These are phyloP conservation scores for Hyles vespertilio DNA, from an alignment of 1,140 invertebrate species.

Conservation along the genomic window DNA sequence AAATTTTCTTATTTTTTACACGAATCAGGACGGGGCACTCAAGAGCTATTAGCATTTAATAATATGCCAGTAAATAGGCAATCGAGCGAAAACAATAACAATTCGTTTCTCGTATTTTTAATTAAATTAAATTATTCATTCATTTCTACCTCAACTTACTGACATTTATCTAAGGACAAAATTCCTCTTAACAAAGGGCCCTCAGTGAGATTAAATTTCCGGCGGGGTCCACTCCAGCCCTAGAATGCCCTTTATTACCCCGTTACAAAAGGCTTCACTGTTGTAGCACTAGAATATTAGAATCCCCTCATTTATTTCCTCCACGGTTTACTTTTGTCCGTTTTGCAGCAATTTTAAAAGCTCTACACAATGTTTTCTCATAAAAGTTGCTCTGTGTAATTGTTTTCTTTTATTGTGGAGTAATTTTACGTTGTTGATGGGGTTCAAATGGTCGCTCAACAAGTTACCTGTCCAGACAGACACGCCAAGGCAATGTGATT, in stretches of 20 bases:
- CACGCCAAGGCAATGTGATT: no score
- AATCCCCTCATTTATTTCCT: constrained; percentile 52
- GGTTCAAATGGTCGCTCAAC: constrained; percentile 2
- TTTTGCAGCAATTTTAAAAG: constrained; percentile 23
- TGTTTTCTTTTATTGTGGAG: constrained; percentile 8
- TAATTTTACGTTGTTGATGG: constrained; percentile 5
- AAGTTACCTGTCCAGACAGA: not conserved
- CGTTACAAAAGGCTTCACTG: constrained; percentile 52
- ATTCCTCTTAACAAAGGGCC: constrained; percentile 56
- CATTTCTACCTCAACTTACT: constrained; percentile 39
- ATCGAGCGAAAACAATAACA: constrained; percentile 34
- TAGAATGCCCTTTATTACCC: constrained; percentile 66
- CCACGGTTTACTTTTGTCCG: constrained; percentile 42
- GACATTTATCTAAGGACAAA: constrained; percentile 63
- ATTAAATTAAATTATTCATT: constrained; percentile 65
- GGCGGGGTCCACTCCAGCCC: constrained; percentile 58
- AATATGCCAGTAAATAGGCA: constrained; percentile 28
- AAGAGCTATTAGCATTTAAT: constrained; percentile 27
- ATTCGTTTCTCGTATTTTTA: constrained; percentile 44
- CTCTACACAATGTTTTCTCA: constrained; percentile 16
- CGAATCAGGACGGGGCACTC: constrained; percentile 21
- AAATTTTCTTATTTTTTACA: constrained; percentile 7
- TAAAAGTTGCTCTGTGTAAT: constrained; percentile 5
- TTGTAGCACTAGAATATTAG: constrained; percentile 57
- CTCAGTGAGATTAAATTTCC: constrained; percentile 69